These are phyloP conservation scores for Pogona vitticeps DNA, from an alignment of 2,113 vertebrate species.

Conservation along the genomic window DNA sequence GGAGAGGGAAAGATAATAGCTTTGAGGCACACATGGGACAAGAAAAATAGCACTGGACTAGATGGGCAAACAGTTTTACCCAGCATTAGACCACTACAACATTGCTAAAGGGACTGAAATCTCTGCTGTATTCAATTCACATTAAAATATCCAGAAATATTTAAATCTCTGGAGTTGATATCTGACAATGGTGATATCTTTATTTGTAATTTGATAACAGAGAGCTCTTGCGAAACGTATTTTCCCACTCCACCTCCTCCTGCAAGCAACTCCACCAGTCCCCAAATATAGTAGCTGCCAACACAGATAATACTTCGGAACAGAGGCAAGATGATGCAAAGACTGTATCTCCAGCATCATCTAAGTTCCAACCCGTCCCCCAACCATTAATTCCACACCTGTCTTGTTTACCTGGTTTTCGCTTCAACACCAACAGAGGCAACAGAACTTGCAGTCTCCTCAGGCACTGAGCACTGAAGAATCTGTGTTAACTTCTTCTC, in stretches of 20 bases:
- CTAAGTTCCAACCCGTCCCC: neutral
- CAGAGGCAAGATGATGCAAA: rapidly evolving
- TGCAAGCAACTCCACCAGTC: neutral
- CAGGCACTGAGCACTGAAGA: constrained; percentile 82
- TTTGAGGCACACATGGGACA: neutral
- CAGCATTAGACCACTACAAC: neutral
- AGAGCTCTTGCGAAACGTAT: neutral
- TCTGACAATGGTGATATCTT: neutral
- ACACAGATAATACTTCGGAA: constrained; percentile 18
- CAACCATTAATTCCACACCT: neutral
- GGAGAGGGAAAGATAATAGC: neutral
- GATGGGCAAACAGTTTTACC: neutral
- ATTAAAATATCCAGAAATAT: neutral
- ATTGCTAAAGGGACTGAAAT: constrained; percentile 16
- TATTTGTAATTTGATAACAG: constrained; percentile 21
- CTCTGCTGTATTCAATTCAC: constrained; percentile 22
- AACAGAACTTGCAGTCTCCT: constrained; percentile 84
- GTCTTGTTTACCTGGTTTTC: constrained; percentile 82
- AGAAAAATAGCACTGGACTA: neutral
- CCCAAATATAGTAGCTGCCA: constrained; percentile 41
- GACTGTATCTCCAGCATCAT: neutral
- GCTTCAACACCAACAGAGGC: constrained; percentile 85
- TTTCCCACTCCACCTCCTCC: neutral
- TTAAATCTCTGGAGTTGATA: constrained; percentile 13
- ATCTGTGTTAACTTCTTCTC: constrained; percentile 77